These are phyloP conservation scores for Drosophila tropicalis DNA, from an alignment of 1,140 invertebrate species.

Conservation along the genomic window DNA sequence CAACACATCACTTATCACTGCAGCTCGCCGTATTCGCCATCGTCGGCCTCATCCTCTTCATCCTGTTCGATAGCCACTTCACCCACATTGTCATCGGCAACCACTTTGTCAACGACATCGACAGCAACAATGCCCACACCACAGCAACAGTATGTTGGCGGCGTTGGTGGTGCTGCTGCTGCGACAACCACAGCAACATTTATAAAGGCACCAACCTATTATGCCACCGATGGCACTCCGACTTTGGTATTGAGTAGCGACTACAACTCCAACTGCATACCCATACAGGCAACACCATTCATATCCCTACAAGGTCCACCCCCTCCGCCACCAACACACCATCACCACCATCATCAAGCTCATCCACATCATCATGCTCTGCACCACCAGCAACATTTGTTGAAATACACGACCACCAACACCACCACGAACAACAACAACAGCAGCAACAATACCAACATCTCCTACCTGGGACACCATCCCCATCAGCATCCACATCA, in stretches of 20 bases:
- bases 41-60: conserved; percentile 79
- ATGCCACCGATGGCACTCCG: conserved; percentile 64
- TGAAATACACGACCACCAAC: conserved; percentile 65
- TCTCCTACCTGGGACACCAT: conserved; percentile 60
- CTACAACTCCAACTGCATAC: conserved; percentile 80
- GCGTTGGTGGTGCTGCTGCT: conserved; percentile 20
- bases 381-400: conserved; percentile 61
- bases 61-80: conserved; percentile 81
- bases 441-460: conserved; percentile 57
- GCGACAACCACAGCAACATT: conserved; percentile 61
- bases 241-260: conserved; percentile 77
- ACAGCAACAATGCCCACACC: conserved; percentile 78
- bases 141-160: conserved; percentile 62
- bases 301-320: conserved; percentile 62
- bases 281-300: conserved; percentile 75
- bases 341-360: not conserved
- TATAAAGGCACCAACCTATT: conserved; percentile 68
- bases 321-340: conserved; percentile 19
- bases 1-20: conserved; percentile 69
- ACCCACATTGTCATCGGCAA: conserved; percentile 74
- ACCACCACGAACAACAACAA: conserved; percentile 35
- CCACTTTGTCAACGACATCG: conserved; percentile 74
- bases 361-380: conserved; percentile 25
- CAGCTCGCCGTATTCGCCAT: conserved; percentile 79
- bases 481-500: conserved; percentile 46